Conservation (phyloP, 2,113 vertebrate genomes). For the Lepus americanus region DNA sequence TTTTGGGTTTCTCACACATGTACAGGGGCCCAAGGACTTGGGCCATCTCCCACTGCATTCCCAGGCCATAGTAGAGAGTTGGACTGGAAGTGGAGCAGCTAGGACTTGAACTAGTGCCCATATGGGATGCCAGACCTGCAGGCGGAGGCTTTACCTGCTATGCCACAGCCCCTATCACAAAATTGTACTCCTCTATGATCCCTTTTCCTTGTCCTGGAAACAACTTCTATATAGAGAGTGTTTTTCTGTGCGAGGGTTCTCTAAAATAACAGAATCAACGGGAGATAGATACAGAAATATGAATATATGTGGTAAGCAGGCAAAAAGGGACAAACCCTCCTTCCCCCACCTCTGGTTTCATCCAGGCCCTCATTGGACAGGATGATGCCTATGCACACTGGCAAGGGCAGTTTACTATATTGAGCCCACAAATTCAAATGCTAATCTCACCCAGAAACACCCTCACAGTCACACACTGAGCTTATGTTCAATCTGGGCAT, state of each 20-base stretch:
- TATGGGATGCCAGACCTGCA: too few species aligned
- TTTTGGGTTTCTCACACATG: too few species aligned
- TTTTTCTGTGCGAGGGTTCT: background rate
- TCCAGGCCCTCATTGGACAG: background rate
- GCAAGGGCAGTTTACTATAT: background rate
- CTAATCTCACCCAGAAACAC: background rate
- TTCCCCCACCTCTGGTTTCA: background rate
- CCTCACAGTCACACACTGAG: background rate
- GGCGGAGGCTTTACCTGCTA: background rate
- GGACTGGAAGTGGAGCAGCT: too few species aligned
- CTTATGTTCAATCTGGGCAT: background rate
- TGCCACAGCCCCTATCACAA: too few species aligned
- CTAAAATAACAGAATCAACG: background rate
- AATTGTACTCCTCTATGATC: background rate
- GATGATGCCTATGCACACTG: too few species aligned
- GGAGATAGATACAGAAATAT: too few species aligned
- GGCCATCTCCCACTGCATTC: too few species aligned
- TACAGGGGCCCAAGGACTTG: too few species aligned
- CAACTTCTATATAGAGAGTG: background rate
- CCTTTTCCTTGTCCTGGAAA: background rate
- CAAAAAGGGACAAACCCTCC: background rate
- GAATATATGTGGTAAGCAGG: background rate
- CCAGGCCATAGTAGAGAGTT: too few species aligned
- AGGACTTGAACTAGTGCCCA: too few species aligned
- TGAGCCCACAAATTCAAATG: background rate